Evolutionary conservation across 2,888 invertebrate genomes (phyloP), one percentile per base, ranked within the genome.

Genomic region (Mesochorus sp.): DNA sequence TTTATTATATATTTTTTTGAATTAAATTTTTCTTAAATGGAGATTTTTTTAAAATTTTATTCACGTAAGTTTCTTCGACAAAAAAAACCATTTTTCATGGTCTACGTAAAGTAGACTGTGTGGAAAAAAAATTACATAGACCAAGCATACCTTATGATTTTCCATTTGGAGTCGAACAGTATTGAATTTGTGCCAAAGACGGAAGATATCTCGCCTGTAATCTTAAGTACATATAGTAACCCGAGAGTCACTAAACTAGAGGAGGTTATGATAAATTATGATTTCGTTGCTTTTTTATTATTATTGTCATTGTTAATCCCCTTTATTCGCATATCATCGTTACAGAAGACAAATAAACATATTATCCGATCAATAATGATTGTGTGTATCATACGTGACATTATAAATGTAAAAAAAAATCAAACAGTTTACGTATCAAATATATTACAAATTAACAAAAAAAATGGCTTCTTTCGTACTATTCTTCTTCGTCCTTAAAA

Each of bases 261-360:
- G 37, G 21, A 17, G 14, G 31, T 34, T 62, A n/a, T 26, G 17
- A 17, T 3, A 17, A 61, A 17, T 6, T 44, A 37, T 47, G 47
- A 61, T 28, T 47, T 44, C 31, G 17, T 39, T 59, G 34, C 19
- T 24, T 66, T 82, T 81, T 76, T 42, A 61, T 24, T 83, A 80
- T 82, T 80, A 79, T 85, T 79, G 78, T 81, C 82, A 83, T 80
- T 82, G 70, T 83, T 82, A 79, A 53, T 80, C 81, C 80, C 80
- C 78, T 72, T 80, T 78, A 67, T 72, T 44, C 71, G 62, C 59
- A 74, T 76, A 76, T 71, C 76, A 71, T 72, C 61, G 72, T 77
- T 77, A 72, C 28, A 44, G 19, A 61, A 47, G 61, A 72, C 24
- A 42, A 76, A 53, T 51, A 66, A 66, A 71, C 51, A 67, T 62